phyloP scores from a whole-genome alignment of 2,113 vertebrate species.

The Oryzias curvinotus region DNA sequence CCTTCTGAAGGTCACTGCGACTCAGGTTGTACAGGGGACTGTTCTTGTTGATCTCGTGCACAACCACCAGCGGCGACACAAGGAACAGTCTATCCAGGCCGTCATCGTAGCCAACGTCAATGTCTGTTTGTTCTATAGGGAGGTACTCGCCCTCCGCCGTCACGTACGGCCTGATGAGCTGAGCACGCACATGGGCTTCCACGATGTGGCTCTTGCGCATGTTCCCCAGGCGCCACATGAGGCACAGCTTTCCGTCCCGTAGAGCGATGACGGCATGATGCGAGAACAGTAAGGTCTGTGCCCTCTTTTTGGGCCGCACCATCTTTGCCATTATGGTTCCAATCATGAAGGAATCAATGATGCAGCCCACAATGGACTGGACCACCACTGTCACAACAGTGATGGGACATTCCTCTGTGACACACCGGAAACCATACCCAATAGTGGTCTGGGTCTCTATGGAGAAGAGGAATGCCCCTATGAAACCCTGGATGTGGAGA shows the following conservation, averaged over 20 bases:
- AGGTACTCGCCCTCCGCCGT: constrained; percentile 94
- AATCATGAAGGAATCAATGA: constrained; percentile 97
- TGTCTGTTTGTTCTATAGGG: constrained; percentile 74
- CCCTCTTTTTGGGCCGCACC: constrained; percentile 92
- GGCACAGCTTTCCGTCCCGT: constrained; percentile 90
- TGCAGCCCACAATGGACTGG: constrained; percentile 81
- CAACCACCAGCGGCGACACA: constrained; percentile 72
- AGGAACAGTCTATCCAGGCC: constrained; percentile 75
- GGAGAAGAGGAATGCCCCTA: constrained; percentile 77
- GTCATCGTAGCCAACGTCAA: constrained; percentile 74
- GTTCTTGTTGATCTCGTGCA: constrained; percentile 74
- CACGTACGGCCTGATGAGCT: constrained; percentile 90
- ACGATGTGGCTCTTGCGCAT: constrained; percentile 96
- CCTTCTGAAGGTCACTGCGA: constrained; percentile 82
- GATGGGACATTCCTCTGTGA: constrained; percentile 74
- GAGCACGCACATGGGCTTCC: constrained; percentile 92
- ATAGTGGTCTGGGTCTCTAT: constrained; percentile 80
- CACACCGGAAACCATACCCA: constrained; percentile 76
- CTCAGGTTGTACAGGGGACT: constrained; percentile 79
- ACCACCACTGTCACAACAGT: constrained; percentile 74
- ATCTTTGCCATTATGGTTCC: constrained; percentile 98
- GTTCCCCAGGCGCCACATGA: constrained; percentile 95
- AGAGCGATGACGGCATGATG: constrained; percentile 88
- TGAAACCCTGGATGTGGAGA: constrained; percentile 82
- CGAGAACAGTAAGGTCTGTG: constrained; percentile 92